Evolutionary conservation across 2,888 invertebrate species (phyloP).

Genomic region (Tetheella fluctuosa): DNA sequence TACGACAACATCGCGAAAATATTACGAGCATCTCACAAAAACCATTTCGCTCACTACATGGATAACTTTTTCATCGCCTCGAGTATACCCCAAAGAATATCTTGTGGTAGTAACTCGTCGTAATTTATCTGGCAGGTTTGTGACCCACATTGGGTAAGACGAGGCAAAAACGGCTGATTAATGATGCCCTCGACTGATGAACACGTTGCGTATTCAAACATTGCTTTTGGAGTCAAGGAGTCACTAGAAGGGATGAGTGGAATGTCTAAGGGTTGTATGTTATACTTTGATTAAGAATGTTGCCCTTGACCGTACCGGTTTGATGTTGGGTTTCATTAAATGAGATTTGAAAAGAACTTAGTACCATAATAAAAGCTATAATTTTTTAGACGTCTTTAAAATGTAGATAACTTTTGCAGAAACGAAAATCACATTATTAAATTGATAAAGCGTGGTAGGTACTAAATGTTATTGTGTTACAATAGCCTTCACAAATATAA

Average conservation of each 20-base stretch:
- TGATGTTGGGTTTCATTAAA: not conserved
- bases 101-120: constrained; percentile 38
- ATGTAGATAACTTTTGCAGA: too few species aligned
- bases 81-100: constrained; percentile 36
- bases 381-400: too few species aligned
- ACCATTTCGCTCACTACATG: constrained; percentile 7
- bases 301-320: not conserved
- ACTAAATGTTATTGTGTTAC: too few species aligned
- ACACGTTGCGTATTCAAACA: constrained; percentile 50
- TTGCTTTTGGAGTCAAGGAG: constrained; percentile 20
- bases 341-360: too few species aligned
- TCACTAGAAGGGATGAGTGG: constrained; percentile 22
- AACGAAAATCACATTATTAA: too few species aligned
- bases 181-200: constrained; percentile 52
- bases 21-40: not conserved
- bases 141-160: constrained; percentile 18
- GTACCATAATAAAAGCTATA: too few species aligned
- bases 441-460: too few species aligned
- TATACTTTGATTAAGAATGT: not conserved
- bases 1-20: not conserved
- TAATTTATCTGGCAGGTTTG: constrained; percentile 36
- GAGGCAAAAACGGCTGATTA: constrained; percentile 64
- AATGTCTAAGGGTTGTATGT: not conserved
- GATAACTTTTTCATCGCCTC: constrained; percentile 21
- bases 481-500: too few species aligned